Conservation (phyloP, 1,140 invertebrate species). For the Glossosoma conforme region DNA sequence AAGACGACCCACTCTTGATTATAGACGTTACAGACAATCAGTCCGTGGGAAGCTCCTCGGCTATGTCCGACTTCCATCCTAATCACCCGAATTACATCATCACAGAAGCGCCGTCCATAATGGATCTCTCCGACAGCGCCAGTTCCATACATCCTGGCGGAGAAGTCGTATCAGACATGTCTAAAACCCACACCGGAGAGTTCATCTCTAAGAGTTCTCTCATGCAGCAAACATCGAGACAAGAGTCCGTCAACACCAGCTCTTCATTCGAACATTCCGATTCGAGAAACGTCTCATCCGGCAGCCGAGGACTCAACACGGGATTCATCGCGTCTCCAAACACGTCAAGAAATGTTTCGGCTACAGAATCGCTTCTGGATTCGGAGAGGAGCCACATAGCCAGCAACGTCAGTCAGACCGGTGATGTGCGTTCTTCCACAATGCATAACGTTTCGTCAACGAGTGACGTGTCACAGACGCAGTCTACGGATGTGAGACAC, state of each 20-base stretch:
- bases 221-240: slow-evolving; percentile 40
- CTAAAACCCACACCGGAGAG: slow-evolving; percentile 41
- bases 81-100: slow-evolving; percentile 50
- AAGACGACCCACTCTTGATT: slow-evolving; percentile 50
- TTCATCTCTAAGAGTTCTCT: slow-evolving; percentile 40
- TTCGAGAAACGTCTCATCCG: slow-evolving; percentile 33
- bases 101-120: slow-evolving; percentile 48
- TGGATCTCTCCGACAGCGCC: slow-evolving; percentile 35
- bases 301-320: slow-evolving; percentile 41
- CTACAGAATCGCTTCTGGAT: slow-evolving; percentile 43
- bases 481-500: slow-evolving; percentile 19
- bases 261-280: slow-evolving; percentile 40
- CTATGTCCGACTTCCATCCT: slow-evolving; percentile 46
- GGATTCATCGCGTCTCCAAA: slow-evolving; percentile 39
- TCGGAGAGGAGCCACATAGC: slow-evolving; percentile 34
- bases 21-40: slow-evolving; percentile 47
- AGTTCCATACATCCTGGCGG: slow-evolving; percentile 25
- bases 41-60: slow-evolving; percentile 44
- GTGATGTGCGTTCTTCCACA: slow-evolving; percentile 5
- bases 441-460: neutral
- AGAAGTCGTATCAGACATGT: slow-evolving; percentile 45
- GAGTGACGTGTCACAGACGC: slow-evolving; percentile 20
- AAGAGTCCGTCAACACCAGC: slow-evolving; percentile 43
- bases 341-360: slow-evolving; percentile 39
- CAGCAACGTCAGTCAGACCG: neutral